A percentile compares a stretch with the other conserved stretches of the same genome.
Conservation (phyloP, 1,140 invertebrate species). For the Carcinoscorpius rotundicauda region DNA sequence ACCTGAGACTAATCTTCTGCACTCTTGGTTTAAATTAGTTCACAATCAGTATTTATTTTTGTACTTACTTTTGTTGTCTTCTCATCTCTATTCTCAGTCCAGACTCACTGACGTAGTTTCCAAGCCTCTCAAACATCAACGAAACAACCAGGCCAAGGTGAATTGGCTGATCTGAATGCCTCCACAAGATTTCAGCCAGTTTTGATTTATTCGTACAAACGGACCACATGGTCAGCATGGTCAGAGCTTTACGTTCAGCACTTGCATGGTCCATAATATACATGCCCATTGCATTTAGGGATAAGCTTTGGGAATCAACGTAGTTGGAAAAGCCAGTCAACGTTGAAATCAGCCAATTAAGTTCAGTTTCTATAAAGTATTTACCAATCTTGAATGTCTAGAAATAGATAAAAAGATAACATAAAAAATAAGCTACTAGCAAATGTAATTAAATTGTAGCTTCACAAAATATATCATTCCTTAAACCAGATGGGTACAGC, state of each 20-base stretch:
- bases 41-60: no score
- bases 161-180: slow-evolving; percentile 34
- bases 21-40: no score
- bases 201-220: slow-evolving; percentile 26
- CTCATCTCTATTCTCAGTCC: slow-evolving; percentile 24
- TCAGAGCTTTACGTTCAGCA: slow-evolving; percentile 29
- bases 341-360: slow-evolving; percentile 23
- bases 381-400: slow-evolving; percentile 13
- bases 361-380: slow-evolving; percentile 20
- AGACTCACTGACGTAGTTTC: slow-evolving; percentile 20
- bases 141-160: slow-evolving; percentile 32
- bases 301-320: slow-evolving; percentile 31
- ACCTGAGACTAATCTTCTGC: no score
- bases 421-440: no score
- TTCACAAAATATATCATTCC: no score
- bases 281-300: slow-evolving; percentile 28
- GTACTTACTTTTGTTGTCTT: slow-evolving; percentile 18
- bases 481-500: no score
- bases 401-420: no score
- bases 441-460: no score
- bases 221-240: slow-evolving; percentile 28
- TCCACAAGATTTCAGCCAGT: slow-evolving; percentile 34
- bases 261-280: slow-evolving; percentile 26
- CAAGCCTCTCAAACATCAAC: slow-evolving; percentile 24
- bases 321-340: slow-evolving; percentile 30